Evolutionary conservation across 2,888 invertebrate species (phyloP).

Genomic region (Ptilodon capucinus): DNA sequence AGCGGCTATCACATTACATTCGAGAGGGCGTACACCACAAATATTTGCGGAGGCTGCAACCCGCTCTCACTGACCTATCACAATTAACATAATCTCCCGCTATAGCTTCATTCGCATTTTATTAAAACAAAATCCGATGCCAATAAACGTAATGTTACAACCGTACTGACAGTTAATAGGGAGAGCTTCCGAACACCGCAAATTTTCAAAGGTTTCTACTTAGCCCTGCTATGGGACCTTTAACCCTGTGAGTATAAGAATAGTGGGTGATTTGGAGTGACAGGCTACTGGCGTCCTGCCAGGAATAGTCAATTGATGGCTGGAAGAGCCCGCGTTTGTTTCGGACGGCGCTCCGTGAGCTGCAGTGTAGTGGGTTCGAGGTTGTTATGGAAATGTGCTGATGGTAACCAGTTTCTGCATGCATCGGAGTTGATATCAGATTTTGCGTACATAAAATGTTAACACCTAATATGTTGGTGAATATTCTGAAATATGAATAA

Average conservation of each 20-base stretch:
- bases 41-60: not conserved
- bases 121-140: constrained; percentile 30
- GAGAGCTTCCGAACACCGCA: constrained; percentile 35
- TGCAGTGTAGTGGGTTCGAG: constrained; percentile 5
- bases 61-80: not conserved
- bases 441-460: not conserved
- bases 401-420: not conserved
- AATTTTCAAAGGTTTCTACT: constrained; percentile 19
- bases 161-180: constrained; percentile 31
- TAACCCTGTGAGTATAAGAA: constrained; percentile 4
- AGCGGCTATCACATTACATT: not conserved
- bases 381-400: constrained; percentile 9
- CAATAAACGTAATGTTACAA: constrained; percentile 27
- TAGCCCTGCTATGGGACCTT: constrained; percentile 4
- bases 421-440: not conserved
- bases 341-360: constrained; percentile 12
- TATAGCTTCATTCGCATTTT: constrained; percentile 11
- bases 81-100: not conserved
- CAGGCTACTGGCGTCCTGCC: constrained; percentile 24
- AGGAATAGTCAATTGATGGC: constrained; percentile 31
- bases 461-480: no score
- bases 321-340: constrained; percentile 14
- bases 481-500: not conserved
- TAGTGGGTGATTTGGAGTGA: constrained; percentile 6
- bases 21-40: not conserved